Base-by-base conservation (phyloP, 1,140 invertebrate genomes). In the Caerostris darwini region DNA sequence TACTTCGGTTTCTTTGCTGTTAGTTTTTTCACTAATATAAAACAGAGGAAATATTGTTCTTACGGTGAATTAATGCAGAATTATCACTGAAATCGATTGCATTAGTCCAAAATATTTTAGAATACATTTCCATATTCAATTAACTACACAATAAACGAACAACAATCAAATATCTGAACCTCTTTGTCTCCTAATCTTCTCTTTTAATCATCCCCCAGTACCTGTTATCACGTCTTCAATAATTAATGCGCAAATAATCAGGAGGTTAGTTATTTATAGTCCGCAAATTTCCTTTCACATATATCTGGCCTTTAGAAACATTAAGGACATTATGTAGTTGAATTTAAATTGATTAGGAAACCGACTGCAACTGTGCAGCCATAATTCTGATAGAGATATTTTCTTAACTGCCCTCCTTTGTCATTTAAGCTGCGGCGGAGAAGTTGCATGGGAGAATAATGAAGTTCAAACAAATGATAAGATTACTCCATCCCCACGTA, bases 341-440 rank as follows among this genome's bases (percentile, higher is more conserved):
- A 61, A 64, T 61, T 64, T 87, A 87, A 87, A 87, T 87, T 87
- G 59, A 87, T 87, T 61, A 87, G 59, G 10, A 19, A 87, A n/a
- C 58, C 57, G 85, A 19, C 82, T 83, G n/a, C 82, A 12, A 17
- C 54, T 17, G 56, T 57, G 56, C 71, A 50, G 50, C 85, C 85
- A 87, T 87, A 87, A 87, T 64, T 87, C 85, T 64, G 59, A 87
- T 61, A 64, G 85, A 87, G 59, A 87, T 87, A 87, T 87, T 87
- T 87, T 87, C 85, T 87, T 87, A 87, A 87, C 56, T 87, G 85
- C 57, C 61, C 57, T 57, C n/a, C 59, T 83, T 83, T 83, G 82
- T 83, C 82, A 83, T n/a, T n/a, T 14, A 19, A 83, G 71, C 5
- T 77, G 14, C 34, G 71, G 8, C 7, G 71, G 71, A 14, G 82